Evolutionary conservation across 1,140 invertebrate species (phyloP).

Genomic region (Oryctes rhinoceros): DNA sequence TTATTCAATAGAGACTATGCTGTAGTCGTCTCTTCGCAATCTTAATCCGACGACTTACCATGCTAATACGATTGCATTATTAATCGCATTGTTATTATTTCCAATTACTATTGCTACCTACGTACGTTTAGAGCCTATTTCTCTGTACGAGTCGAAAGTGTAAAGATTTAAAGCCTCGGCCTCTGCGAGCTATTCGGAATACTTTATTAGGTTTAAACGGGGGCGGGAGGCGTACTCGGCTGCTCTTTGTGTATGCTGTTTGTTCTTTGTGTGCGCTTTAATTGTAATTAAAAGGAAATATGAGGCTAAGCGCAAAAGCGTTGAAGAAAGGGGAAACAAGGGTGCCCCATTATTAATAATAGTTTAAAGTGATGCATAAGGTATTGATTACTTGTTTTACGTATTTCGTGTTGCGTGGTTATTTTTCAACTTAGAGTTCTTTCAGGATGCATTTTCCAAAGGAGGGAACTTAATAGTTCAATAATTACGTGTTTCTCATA

Average conservation of each 20-base stretch:
- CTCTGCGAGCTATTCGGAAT: constrained; percentile 5
- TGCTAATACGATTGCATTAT: constrained; percentile 28
- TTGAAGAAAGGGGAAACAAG: not conserved
- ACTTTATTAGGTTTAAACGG: constrained; percentile 31
- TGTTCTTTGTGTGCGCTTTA: constrained; percentile 16
- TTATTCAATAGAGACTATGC: not conserved
- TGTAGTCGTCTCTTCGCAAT: not conserved
- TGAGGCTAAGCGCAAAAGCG: not conserved
- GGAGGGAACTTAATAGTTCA: too few species aligned
- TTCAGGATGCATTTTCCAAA: too few species aligned
- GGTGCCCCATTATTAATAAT: not conserved
- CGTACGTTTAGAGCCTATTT: not conserved
- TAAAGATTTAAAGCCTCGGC: constrained; percentile 8
- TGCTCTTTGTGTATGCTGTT: constrained; percentile 11
- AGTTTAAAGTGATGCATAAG: not conserved
- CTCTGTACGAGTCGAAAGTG: not conserved
- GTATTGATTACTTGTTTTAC: not conserved
- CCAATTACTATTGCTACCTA: constrained; percentile 23
- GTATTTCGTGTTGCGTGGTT: too few species aligned
- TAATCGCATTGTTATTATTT: constrained; percentile 29
- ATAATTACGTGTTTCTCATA: too few species aligned
- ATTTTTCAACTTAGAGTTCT: too few species aligned
- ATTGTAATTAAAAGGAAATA: constrained; percentile 24
- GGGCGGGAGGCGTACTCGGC: not conserved
- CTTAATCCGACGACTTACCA: not conserved